A percentile compares a stretch with the other conserved stretches of the same genome.
Conservation (phyloP, 2,113 vertebrate species). For the Periophthalmus modestus region DNA sequence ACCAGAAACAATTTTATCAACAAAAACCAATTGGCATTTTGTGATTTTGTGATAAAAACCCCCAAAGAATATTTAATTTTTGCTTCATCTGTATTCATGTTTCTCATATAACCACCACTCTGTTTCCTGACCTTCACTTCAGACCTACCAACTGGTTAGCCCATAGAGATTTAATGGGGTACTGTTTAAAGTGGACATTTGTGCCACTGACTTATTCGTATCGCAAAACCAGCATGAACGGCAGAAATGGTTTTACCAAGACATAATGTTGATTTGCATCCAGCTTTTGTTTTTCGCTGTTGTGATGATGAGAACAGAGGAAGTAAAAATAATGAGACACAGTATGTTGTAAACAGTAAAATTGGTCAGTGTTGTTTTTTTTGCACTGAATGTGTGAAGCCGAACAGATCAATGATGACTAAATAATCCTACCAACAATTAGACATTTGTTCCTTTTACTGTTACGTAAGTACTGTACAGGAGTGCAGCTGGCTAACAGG, state of each 20-base stretch:
- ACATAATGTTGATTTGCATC: neutral
- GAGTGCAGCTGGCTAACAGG: neutral
- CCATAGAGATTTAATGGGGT: neutral
- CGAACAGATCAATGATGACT: neutral
- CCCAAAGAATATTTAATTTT: conserved; percentile 2
- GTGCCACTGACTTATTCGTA: no score
- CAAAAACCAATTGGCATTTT: neutral
- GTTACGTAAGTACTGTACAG: neutral
- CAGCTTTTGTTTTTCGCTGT: neutral
- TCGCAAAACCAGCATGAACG: neutral
- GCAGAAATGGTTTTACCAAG: neutral
- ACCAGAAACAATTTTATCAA: neutral
- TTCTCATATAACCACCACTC: neutral
- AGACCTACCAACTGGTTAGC: neutral
- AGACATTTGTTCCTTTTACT: neutral
- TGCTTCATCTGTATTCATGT: neutral
- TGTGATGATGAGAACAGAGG: neutral
- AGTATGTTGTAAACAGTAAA: neutral
- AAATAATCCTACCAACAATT: neutral
- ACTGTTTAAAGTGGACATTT: neutral
- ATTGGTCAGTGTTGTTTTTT: neutral
- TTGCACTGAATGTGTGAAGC: neutral
- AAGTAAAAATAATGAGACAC: conserved; percentile 1
- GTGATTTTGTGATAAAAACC: neutral
- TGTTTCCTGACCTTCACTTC: conserved; percentile 6